phyloP scores from a whole-genome alignment of 1,140 invertebrate genomes.

The Euborellia annulipes region DNA sequence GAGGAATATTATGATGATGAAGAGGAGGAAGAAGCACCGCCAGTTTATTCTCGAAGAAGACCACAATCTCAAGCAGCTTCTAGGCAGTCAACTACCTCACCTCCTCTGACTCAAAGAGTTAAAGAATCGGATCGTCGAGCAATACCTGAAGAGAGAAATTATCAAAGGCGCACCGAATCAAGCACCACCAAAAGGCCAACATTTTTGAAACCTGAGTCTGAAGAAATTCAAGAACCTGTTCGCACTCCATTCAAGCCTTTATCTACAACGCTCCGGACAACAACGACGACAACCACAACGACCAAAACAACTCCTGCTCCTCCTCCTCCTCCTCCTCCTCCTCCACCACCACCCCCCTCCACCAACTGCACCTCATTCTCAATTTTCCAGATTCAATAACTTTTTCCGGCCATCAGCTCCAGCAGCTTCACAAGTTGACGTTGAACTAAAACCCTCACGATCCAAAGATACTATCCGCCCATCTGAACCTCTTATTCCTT shows the following conservation, averaged over 20 bases:
- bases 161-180: neutral
- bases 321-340: neutral
- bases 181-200: neutral
- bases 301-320: constrained; percentile 7
- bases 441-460: too few species aligned
- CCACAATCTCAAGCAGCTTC: constrained; percentile 16
- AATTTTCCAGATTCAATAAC: too few species aligned
- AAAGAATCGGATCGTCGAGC: neutral
- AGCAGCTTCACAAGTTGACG: too few species aligned
- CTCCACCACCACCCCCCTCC: neutral
- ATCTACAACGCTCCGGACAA: constrained; percentile 11
- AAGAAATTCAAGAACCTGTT: constrained; percentile 11
- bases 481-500: too few species aligned
- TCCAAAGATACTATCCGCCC: too few species aligned
- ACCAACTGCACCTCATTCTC: too few species aligned
- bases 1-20: constrained; percentile 31
- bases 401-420: too few species aligned
- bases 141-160: neutral
- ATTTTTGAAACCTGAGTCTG: neutral
- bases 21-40: constrained; percentile 29
- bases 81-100: constrained; percentile 18
- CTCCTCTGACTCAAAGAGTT: constrained; percentile 2
- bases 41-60: constrained; percentile 18
- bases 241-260: constrained; percentile 1
- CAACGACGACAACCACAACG: constrained; percentile 16